Evolutionary conservation across 2,888 invertebrate genomes (phyloP), one percentile per base, ranked within the genome.

Genomic region (Drosophila pseudotalamancana): DNA sequence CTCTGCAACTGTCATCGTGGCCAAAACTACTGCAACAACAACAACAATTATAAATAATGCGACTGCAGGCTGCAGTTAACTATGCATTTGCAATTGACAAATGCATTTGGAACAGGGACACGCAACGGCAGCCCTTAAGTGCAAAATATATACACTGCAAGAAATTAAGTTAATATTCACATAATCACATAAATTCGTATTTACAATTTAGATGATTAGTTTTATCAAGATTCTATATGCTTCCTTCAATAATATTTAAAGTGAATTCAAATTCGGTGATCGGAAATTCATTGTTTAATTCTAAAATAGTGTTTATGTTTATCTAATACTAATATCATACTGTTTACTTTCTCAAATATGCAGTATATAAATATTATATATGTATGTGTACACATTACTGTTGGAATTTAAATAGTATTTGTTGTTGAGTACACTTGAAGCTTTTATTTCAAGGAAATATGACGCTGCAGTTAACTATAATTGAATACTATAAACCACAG

Each of bases 11-110:
- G 45, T n/a, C 62, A 29, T 55, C 35, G 59, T 51, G 54, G 62
- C 23, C 53, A 39, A 29, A 40, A 53, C 34, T 16, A 6, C 19
- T 42, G 34, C 21, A 25, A 27, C 29, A 50, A 40, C 16, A 42
- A 21, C 32, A n/a, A 16, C 19, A 37, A 32, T 16, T 19, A n/a
- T 8, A 29, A 43, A 42, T 39, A 60, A 25, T 39, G 31, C 21
- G 31, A 23, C 21, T 16, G 31, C 35, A 49, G 54, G 34, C 53
- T 29, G 34, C 63, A 60, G 39, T 68, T 68, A 63, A 46, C 49
- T 50, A 63, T 45, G 57, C 50, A 68, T 60, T 72, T 56, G 49
- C 53, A 59, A 53, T 45, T 45, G 40, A 35, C 49, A 43, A 66
- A 54, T 34, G 42, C 34, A 43, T 56, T 53, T 50, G 43, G 29